These are phyloP conservation scores for Petromus typicus DNA, from an alignment of 2,113 vertebrate genomes.

Conservation along the genomic window DNA sequence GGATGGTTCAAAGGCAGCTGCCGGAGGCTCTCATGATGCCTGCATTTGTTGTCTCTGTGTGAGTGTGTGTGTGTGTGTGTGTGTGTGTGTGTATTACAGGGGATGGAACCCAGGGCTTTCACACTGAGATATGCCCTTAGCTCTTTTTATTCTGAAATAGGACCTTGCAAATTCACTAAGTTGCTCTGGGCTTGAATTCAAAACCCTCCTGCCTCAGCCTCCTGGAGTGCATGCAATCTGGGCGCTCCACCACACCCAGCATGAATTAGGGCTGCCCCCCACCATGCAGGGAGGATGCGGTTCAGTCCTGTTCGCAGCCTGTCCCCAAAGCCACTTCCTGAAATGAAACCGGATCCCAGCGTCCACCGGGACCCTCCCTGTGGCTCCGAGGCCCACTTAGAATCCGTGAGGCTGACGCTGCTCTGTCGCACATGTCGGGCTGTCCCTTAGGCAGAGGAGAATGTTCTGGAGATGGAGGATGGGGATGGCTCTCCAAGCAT, in stretches of 20 bases:
- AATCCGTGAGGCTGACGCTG: background rate
- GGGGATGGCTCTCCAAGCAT: background rate
- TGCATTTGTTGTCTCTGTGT: background rate
- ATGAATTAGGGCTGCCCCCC: background rate
- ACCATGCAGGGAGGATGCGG: accelerated
- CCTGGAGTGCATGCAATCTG: background rate
- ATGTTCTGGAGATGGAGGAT: background rate
- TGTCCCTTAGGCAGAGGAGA: background rate
- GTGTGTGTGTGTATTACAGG: background rate
- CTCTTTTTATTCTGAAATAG: background rate
- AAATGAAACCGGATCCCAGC: background rate
- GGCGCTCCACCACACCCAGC: background rate
- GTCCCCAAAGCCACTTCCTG: background rate
- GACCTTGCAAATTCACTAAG: background rate
- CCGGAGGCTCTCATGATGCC: background rate
- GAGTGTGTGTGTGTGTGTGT: background rate
- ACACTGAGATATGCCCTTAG: background rate
- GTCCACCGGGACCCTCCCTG: background rate
- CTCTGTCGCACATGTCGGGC: accelerated
- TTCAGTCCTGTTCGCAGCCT: background rate
- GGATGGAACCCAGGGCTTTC: background rate
- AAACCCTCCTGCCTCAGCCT: background rate
- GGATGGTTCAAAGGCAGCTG: background rate
- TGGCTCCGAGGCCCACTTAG: background rate
- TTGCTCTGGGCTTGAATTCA: background rate